These are phyloP conservation scores for Sympetrum striolatum DNA, from an alignment of 2,888 invertebrate genomes.

Conservation along the genomic window DNA sequence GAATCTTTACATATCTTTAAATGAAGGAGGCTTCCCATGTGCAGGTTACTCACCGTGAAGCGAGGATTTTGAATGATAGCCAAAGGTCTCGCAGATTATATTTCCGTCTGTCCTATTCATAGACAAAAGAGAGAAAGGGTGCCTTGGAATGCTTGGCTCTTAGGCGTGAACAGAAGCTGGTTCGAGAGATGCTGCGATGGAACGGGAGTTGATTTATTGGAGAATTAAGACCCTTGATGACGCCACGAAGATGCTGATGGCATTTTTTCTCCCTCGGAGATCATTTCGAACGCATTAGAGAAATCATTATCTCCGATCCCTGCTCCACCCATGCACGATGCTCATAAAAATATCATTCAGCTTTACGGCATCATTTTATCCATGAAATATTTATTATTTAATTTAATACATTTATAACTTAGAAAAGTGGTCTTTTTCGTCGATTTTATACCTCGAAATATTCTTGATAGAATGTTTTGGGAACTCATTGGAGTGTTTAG, in stretches of 20 bases:
- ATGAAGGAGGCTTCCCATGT: background rate
- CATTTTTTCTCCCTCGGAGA: background rate
- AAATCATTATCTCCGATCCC: no score
- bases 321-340: no score
- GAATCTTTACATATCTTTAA: no score
- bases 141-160: background rate
- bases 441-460: no score
- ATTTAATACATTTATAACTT: no score
- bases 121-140: background rate
- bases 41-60: background rate
- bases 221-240: background rate
- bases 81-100: background rate
- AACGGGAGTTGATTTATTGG: background rate
- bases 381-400: no score
- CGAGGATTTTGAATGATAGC: background rate
- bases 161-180: background rate
- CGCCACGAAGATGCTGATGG: background rate
- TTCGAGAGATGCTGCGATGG: background rate
- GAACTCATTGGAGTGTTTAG: no score
- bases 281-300: no score
- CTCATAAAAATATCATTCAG: no score
- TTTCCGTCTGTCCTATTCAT: background rate
- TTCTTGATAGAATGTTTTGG: no score
- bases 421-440: no score
- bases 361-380: no score